These are phyloP conservation scores for Petrocephalus sullivani DNA, from an alignment of 2,797 vertebrate genomes.

Conservation along the genomic window DNA sequence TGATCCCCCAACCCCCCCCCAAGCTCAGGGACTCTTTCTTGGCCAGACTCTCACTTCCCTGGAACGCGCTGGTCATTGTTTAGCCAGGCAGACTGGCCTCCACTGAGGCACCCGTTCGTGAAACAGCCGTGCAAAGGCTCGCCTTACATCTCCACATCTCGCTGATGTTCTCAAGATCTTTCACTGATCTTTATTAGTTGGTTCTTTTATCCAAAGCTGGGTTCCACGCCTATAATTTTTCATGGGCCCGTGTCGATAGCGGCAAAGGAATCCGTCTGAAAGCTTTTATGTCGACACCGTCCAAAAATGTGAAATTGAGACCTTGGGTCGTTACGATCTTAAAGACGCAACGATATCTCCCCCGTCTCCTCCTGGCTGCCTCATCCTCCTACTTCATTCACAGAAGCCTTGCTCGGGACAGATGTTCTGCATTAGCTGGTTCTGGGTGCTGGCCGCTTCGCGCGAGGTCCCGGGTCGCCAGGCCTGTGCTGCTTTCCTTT, in stretches of 20 bases:
- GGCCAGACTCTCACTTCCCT: background rate
- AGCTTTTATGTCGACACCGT: background rate
- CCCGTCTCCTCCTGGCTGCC: conserved; percentile 16
- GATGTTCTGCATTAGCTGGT: conserved; percentile 39
- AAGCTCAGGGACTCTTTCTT: background rate
- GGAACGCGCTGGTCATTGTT: background rate
- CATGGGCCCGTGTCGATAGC: background rate
- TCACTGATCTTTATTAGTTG: background rate
- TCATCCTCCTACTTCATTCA: conserved; percentile 19
- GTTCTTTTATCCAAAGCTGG: background rate
- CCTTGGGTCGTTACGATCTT: background rate
- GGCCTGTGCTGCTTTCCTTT: conserved; percentile 29
- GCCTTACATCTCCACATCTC: background rate
- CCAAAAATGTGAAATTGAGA: conserved; percentile 2
- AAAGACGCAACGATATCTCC: background rate
- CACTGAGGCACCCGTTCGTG: background rate
- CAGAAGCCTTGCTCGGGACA: conserved; percentile 17
- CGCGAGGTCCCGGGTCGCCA: conserved; percentile 14
- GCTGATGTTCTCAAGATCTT: background rate
- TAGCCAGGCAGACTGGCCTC: background rate
- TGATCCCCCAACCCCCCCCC: background rate
- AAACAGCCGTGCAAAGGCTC: background rate
- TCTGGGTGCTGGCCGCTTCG: conserved; percentile 32
- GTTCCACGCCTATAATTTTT: conserved; percentile 1
- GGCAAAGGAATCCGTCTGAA: background rate